phyloP scores from a whole-genome alignment of 2,797 vertebrate species.

The Myripristis murdjan region DNA sequence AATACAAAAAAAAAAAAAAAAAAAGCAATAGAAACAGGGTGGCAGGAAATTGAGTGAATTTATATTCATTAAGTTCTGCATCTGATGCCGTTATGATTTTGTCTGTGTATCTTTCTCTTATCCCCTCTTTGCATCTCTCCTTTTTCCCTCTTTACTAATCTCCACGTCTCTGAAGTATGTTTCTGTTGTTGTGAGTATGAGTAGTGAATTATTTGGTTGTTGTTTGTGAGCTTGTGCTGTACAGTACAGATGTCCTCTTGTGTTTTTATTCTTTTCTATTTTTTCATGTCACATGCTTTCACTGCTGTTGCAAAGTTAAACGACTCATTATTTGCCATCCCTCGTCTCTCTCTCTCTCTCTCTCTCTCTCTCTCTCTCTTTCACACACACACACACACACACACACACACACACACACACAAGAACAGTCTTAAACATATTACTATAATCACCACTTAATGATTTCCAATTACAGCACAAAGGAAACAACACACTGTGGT shows the following conservation, averaged over 20 bases:
- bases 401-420: conserved; percentile 21
- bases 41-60: conserved; percentile 37
- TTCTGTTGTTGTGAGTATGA: conserved; percentile 51
- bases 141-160: conserved; percentile 53
- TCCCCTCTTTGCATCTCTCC: conserved; percentile 23
- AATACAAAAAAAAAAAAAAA: conserved; percentile 24
- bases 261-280: conserved; percentile 61
- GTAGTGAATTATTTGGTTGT: conserved; percentile 7
- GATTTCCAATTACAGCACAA: conserved; percentile 76
- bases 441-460: conserved; percentile 76
- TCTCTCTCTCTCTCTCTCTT: too few species aligned
- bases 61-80: conserved; percentile 56
- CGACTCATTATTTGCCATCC: too few species aligned
- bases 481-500: conserved; percentile 60
- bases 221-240: neutral
- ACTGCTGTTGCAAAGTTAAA: neutral
- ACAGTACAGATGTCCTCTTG: conserved; percentile 31
- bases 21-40: conserved; percentile 46
- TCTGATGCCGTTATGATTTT: conserved; percentile 63
- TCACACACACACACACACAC: neutral
- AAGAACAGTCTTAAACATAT: conserved; percentile 62
- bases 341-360: too few species aligned
- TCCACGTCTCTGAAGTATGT: conserved; percentile 50
- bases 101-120: conserved; percentile 40
- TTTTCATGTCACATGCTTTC: conserved; percentile 58